A percentile compares a stretch with the other conserved stretches of the same genome.
Conservation (phyloP, 2,797 vertebrate genomes). For the Leptodactylus fallax region DNA sequence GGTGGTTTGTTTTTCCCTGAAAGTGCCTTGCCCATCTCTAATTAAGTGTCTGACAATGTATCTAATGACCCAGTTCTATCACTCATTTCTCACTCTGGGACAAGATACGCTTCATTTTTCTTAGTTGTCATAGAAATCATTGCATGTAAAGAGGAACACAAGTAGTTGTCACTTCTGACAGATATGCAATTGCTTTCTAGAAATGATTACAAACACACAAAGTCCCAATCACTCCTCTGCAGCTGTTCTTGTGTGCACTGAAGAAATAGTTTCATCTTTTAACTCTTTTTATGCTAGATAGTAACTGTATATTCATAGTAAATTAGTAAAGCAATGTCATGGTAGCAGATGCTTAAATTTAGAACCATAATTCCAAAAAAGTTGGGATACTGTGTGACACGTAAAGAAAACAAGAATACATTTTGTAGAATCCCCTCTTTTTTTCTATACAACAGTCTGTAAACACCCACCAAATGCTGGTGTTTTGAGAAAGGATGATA, state of each 20-base stretch:
- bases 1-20: conserved; percentile 18
- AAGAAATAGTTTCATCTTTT: neutral
- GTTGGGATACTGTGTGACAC: no score
- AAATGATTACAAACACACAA: conserved; percentile 53
- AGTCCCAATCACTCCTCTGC: conserved; percentile 34
- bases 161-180: conserved; percentile 42
- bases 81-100: conserved; percentile 37
- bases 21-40: neutral
- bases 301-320: neutral
- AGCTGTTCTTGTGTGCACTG: conserved; percentile 7
- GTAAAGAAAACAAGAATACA: no score
- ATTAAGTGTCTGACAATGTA: conserved; percentile 31
- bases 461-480: no score
- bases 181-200: conserved; percentile 48
- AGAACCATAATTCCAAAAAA: no score
- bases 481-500: no score
- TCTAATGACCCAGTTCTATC: conserved; percentile 54
- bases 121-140: conserved; percentile 49
- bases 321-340: neutral
- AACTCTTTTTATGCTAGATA: neutral
- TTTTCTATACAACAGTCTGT: no score
- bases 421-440: no score
- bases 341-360: neutral
- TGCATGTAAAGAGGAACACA: conserved; percentile 43
- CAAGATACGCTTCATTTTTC: conserved; percentile 39